phyloP scores from a whole-genome alignment of 2,797 vertebrate species.

The Tokudaia muenninki region DNA sequence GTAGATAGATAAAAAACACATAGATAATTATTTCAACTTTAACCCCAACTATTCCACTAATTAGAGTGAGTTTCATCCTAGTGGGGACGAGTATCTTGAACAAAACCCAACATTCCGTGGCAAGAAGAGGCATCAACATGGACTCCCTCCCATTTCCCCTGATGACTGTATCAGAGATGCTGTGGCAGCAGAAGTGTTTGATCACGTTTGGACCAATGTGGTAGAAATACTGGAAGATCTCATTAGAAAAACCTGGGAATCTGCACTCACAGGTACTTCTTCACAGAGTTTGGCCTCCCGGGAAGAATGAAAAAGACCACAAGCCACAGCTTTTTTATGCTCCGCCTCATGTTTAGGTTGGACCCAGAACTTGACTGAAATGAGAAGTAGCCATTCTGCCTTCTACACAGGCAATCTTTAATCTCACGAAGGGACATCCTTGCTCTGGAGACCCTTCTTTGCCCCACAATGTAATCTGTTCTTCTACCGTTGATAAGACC shows the following conservation, averaged over 20 bases:
- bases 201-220: constrained; percentile 88
- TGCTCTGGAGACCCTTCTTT: neutral
- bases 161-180: constrained; percentile 90
- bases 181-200: constrained; percentile 91
- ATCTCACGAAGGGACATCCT: neutral
- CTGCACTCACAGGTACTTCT: constrained; percentile 86
- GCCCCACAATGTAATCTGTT: too few relatives aligned
- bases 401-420: neutral
- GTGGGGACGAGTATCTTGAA: constrained; percentile 87
- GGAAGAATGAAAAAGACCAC: neutral
- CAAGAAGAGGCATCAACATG: constrained; percentile 82
- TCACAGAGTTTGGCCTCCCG: neutral
- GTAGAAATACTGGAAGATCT: constrained; percentile 88
- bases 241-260: constrained; percentile 89
- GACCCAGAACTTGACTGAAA: accelerated
- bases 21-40: neutral
- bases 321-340: accelerated
- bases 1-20: neutral
- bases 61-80: constrained; percentile 83
- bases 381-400: neutral
- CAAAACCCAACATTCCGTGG: constrained; percentile 77
- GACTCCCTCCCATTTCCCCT: constrained; percentile 92
- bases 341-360: neutral
- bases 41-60: constrained; percentile 13
- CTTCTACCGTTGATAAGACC: neutral